Conservation (phyloP, 1,140 invertebrate genomes). For the Orchestia grillus region DNA sequence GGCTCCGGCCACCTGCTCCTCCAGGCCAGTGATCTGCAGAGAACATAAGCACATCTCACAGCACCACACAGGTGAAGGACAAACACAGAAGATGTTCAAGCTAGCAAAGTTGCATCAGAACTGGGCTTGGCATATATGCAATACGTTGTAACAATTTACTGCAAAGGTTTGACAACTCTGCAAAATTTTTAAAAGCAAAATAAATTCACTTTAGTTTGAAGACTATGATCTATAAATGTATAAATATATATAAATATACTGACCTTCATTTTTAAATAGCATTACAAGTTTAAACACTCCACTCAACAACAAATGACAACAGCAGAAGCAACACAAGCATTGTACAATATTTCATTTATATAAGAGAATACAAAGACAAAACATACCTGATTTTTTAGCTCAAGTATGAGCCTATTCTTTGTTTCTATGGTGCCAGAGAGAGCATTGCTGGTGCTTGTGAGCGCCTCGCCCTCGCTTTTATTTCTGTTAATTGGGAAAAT, state of each 20-base stretch:
- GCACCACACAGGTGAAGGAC: no score
- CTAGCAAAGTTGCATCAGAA: no score
- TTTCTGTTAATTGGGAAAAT: background rate
- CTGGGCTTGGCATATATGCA: no score
- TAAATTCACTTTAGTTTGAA: no score
- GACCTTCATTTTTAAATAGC: background rate
- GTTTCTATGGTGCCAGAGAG: conserved; percentile 37
- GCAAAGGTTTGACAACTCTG: no score
- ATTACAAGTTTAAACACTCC: background rate
- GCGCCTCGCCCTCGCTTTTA: background rate
- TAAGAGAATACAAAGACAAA: background rate
- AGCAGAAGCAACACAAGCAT: background rate
- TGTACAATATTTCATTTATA: background rate
- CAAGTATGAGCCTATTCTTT: conserved; percentile 4
- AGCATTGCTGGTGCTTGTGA: conserved; percentile 13
- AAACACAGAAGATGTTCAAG: no score
- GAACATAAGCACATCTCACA: background rate
- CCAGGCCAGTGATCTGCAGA: background rate
- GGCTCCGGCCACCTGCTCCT: conserved; percentile 18
- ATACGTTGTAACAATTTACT: no score
- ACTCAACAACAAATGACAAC: background rate
- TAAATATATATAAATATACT: no score
- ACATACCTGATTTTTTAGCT: conserved; percentile 37
- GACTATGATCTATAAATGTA: no score
- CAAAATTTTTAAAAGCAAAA: no score